Evolutionary conservation across 2,797 vertebrate genomes (phyloP), one percentile per base, ranked within the genome.

Genomic region (Hypotaenidia philippensis): DNA sequence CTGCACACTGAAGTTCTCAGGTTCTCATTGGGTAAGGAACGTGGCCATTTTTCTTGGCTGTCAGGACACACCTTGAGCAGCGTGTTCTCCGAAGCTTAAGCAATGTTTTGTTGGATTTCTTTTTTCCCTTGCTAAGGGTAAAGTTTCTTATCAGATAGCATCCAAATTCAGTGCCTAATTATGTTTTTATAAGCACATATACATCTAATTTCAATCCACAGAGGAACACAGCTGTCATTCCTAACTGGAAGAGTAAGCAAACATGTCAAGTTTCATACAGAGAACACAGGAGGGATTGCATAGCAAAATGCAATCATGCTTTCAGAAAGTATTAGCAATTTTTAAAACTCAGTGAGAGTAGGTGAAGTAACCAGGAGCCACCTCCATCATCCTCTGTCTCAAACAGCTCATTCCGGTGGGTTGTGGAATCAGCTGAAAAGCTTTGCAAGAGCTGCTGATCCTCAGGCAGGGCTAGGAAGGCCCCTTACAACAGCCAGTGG

Each of bases 401-500:
- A 56, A 81, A 50, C 49, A 68, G 10, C 16, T 26, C 36, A 7
- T 36, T 55, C 57, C 0, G 0, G 2, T 44, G 57, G 36, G 29
- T 7, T 57, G 38, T 31, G 72, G 40, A 61, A 34, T 10, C 8
- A 14, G 5, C 8, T 49, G 60, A 66, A 47, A 70, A 80, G 20
- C 36, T 60, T n/a, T 56, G 20, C 44, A 25, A 27, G 13, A 50
- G 6, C 49, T 49, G 27, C 8, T 57, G 32, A 6, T 89, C 20
- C 22, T 52, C 41, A 8, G 32, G 55, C 21, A 27, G 55, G 38
- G 9, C 63, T 74, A 17, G 76, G 77, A 69, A 76, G 29, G 22
- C 26, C 20, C 1, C 0, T 52, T 72, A 13, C 4, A 22, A 8
- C 6, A 34, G 27, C 23, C 21, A 12, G 14, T 11, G 25, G 36